Base-by-base conservation (phyloP, 2,888 invertebrate genomes). In the Strigamia maritima region DNA sequence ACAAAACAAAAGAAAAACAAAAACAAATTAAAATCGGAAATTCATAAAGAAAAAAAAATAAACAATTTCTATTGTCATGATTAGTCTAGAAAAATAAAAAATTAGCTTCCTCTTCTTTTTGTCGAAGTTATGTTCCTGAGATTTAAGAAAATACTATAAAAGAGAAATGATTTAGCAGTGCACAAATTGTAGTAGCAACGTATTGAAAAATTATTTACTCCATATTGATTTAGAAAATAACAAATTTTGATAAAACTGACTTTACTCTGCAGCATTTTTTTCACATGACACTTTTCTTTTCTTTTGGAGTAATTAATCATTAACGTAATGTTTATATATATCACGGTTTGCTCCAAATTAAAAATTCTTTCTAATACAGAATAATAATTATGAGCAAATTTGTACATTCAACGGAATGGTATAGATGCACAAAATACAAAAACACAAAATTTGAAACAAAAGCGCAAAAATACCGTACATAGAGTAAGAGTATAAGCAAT, bases 401-500 rank as follows among this genome's bases (percentile, higher is more conserved):
- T 70, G 70, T 70, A 70, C 70, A 70, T 28, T 70, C 70, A 70
- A 70, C 70, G 70, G 70, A 70, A 70, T 70, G 70, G 70, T 70
- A 70, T 70, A 70, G 70, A 70, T 70, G 70, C 70, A 70, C 70
- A 70, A 70, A 49, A 70, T 70, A 70, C 70, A 70, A 70, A 28
- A 70, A 70, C 28, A 70, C 70, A 70, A 70, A 70, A 19, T 44
- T n/a, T 12, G 70, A 70, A 70, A 70, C 35, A 70, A 24, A 70
- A 70, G 70, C 70, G 70, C 70, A 70, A 70, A 70, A 70, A 70
- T 70, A 70, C 70, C 70, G 24, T 70, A 70, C 70, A 70, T 70
- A 70, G 70, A 70, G 70, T 70, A 70, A 70, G 70, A 70, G 70
- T 70, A 70, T 70, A 70, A 70, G 70, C 70, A 70, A n/a, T 70